phyloP scores from a whole-genome alignment of 2,113 vertebrate species.

The Cepphus grylle region DNA sequence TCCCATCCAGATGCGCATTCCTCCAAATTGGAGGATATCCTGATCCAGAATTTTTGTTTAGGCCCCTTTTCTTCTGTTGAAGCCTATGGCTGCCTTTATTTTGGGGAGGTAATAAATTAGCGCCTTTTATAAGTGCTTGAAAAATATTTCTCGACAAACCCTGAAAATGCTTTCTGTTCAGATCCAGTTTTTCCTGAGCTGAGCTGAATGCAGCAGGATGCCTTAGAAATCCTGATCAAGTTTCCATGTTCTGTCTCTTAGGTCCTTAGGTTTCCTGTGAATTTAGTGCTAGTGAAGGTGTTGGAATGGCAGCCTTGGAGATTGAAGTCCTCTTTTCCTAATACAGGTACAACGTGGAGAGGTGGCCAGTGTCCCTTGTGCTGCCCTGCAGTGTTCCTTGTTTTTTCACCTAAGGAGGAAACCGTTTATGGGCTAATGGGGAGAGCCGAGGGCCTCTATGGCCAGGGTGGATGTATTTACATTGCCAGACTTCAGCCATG shows the following conservation, averaged over 20 bases:
- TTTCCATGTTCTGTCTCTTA: slow-evolving; percentile 52
- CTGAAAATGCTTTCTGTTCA: neutral
- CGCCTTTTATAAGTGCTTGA: neutral
- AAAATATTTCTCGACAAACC: neutral
- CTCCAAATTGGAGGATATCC: neutral
- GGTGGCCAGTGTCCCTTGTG: neutral
- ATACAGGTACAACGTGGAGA: slow-evolving; percentile 30
- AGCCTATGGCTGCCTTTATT: neutral
- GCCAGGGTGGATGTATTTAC: slow-evolving; percentile 50
- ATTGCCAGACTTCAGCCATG: neutral
- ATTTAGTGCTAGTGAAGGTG: slow-evolving; percentile 64
- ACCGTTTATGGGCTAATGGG: neutral
- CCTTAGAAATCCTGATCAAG: slow-evolving; percentile 38
- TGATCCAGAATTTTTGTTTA: neutral
- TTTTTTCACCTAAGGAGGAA: neutral
- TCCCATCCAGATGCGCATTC: neutral
- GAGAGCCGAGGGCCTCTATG: neutral
- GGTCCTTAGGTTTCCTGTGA: slow-evolving; percentile 60
- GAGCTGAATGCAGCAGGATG: neutral
- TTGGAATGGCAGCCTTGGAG: slow-evolving; percentile 60
- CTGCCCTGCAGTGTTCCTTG: slow-evolving; percentile 5
- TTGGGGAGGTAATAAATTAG: neutral
- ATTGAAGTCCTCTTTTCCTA: slow-evolving; percentile 57
- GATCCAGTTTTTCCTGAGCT: neutral
- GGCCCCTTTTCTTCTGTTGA: neutral